Conservation (phyloP, 1,140 invertebrate species). For the Drosophila orena region DNA sequence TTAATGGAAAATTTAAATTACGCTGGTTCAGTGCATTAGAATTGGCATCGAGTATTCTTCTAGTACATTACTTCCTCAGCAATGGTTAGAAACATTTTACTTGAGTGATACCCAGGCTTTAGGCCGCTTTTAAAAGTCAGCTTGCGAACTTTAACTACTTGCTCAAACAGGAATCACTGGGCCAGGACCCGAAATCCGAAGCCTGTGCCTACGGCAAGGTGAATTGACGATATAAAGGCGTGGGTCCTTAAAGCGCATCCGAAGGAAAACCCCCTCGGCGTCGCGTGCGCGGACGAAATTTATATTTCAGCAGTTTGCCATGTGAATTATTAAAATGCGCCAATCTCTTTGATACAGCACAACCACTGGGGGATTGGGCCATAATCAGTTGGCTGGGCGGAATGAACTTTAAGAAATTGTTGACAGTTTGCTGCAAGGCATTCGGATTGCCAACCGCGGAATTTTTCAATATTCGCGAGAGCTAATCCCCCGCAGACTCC, state of each 20-base stretch:
- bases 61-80: no score
- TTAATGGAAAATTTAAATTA: no score
- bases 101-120: background rate
- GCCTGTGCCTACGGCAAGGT: constrained; percentile 17
- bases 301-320: constrained; percentile 34
- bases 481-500: constrained; percentile 34
- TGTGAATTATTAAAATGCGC: constrained; percentile 68
- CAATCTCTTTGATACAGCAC: constrained; percentile 58
- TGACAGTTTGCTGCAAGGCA: constrained; percentile 34
- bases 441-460: constrained; percentile 24
- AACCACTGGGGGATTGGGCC: constrained; percentile 30
- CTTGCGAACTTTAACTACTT: constrained; percentile 65
- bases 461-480: constrained; percentile 50
- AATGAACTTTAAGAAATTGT: constrained; percentile 45
- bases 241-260: constrained; percentile 28
- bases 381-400: constrained; percentile 28
- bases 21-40: no score
- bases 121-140: constrained; percentile 61
- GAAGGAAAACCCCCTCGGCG: constrained; percentile 23
- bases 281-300: constrained; percentile 37
- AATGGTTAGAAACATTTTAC: no score
- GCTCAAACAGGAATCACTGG: constrained; percentile 32
- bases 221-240: constrained; percentile 32
- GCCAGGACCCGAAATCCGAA: constrained; percentile 3
- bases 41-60: no score